Evolutionary conservation across 2,888 invertebrate species (phyloP).

Genomic region (Phaonia tiefii): DNA sequence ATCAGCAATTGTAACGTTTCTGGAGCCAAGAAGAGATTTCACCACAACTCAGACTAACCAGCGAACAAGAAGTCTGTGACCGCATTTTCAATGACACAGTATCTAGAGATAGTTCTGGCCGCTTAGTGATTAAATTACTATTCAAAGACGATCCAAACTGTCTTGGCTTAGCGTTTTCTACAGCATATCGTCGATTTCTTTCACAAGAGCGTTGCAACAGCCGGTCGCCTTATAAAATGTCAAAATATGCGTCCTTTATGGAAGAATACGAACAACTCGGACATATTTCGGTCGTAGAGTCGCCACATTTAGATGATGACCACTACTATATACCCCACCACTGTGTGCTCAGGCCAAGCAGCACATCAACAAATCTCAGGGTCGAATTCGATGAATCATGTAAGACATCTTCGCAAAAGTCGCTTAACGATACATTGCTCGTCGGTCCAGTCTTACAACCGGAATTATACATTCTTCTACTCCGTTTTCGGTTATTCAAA

Average conservation of each 20-base stretch:
- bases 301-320: conserved; percentile 32
- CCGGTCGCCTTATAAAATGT: too few relatives aligned
- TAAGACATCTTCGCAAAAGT: conserved; percentile 51
- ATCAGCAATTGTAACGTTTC: conserved; percentile 33
- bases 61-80: conserved; percentile 51
- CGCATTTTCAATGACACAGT: conserved; percentile 30
- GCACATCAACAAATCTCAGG: conserved; percentile 57
- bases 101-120: conserved; percentile 33
- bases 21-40: conserved; percentile 39
- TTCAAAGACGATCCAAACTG: too few relatives aligned
- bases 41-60: not conserved
- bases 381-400: conserved; percentile 59
- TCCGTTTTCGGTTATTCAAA: conserved; percentile 58
- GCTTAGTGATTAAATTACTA: conserved; percentile 53
- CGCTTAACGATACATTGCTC: conserved; percentile 62
- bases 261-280: conserved; percentile 76
- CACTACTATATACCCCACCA: conserved; percentile 62
- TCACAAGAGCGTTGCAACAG: too few relatives aligned
- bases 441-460: conserved; percentile 61
- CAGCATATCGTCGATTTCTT: too few relatives aligned
- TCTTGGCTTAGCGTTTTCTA: too few relatives aligned
- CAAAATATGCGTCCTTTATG: too few relatives aligned
- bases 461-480: conserved; percentile 52
- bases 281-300: conserved; percentile 73
- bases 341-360: conserved; percentile 59